Evolutionary conservation across 2,797 vertebrate genomes (phyloP), one percentile per base, ranked within the genome.

Genomic region (Xerus rutilus): DNA sequence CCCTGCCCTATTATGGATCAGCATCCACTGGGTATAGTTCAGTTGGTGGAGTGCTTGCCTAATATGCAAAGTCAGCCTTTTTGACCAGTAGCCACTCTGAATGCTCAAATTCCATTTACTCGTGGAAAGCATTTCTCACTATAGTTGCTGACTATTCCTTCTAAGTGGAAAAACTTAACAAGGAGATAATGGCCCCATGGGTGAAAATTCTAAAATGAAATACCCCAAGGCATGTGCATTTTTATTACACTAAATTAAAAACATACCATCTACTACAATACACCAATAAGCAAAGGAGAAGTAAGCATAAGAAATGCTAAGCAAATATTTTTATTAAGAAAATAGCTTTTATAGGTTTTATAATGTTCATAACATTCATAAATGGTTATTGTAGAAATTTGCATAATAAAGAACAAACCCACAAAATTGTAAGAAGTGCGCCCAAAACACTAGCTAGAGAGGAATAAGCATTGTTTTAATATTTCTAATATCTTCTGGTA

Each of bases 191-290:
- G 67, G 67, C 54, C 95, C 89, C 62, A 79, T 70, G 83, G 65
- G 93, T 95, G 83, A 89, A 94, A 97, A 94, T 81, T 72, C 86
- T 93, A 87, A 94, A 96, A 85, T 65, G 89, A 90, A 97, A 95
- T 95, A 67, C 67, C 81, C 86, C 13, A 74, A 91, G 91, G 91
- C 91, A 89, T 73, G 57, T 89, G 77, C 57, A 93, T 93, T 97
- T 89, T 97, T 94, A 96, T 94, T 96, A 85, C 62, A 70, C 92
- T 97, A 95, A 96, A 95, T 94, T 96, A 96, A 93, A 96, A 97
- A 95, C 67, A 95, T 32, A 93, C 67, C 13, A 85, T 94, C 62
- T 73, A 86, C 90, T 96, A 28, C 7, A 92, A 95, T 92, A 21
- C 8, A 87, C 30, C 52, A 35, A 72, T 95, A 96, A 96, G 90